These are phyloP conservation scores for Drosophila ambigua DNA, from an alignment of 1,140 invertebrate genomes.

Conservation along the genomic window DNA sequence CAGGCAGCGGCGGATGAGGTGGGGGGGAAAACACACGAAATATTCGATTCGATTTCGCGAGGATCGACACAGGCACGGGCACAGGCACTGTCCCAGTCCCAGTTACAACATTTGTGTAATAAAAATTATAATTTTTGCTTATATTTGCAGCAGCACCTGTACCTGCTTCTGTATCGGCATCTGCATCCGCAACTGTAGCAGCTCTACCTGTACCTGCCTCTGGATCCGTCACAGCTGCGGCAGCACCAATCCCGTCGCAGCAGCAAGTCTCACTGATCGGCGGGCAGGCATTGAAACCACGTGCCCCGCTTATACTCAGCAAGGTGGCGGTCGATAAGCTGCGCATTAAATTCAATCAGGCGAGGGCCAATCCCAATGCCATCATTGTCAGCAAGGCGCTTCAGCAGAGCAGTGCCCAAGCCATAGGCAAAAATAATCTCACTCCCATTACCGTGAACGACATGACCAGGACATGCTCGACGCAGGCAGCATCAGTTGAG, in stretches of 20 bases:
- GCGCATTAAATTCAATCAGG: slow-evolving; percentile 60
- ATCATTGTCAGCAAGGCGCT: slow-evolving; percentile 44
- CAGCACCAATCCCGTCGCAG: slow-evolving; percentile 7
- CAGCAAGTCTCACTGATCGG: slow-evolving; percentile 53
- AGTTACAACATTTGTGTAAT: no score
- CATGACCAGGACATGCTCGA: no score
- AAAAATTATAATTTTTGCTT: no score
- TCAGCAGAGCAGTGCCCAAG: not conserved
- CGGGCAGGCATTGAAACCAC: slow-evolving; percentile 41
- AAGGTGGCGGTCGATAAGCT: slow-evolving; percentile 66
- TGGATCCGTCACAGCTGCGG: slow-evolving; percentile 3
- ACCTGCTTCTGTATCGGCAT: slow-evolving; percentile 1
- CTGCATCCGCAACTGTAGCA: not conserved
- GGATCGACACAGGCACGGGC: no score
- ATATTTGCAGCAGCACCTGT: no score
- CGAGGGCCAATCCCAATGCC: slow-evolving; percentile 46
- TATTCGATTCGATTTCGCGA: no score
- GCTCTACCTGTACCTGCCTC: not conserved
- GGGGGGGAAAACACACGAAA: not conserved
- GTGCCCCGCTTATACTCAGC: slow-evolving; percentile 58
- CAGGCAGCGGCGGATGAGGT: not conserved
- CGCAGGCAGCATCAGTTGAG: no score
- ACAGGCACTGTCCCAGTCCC: no score
- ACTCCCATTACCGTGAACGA: no score
- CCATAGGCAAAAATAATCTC: no score